These are phyloP conservation scores for Semotilus atromaculatus DNA, from an alignment of 2,797 vertebrate species.

Conservation along the genomic window DNA sequence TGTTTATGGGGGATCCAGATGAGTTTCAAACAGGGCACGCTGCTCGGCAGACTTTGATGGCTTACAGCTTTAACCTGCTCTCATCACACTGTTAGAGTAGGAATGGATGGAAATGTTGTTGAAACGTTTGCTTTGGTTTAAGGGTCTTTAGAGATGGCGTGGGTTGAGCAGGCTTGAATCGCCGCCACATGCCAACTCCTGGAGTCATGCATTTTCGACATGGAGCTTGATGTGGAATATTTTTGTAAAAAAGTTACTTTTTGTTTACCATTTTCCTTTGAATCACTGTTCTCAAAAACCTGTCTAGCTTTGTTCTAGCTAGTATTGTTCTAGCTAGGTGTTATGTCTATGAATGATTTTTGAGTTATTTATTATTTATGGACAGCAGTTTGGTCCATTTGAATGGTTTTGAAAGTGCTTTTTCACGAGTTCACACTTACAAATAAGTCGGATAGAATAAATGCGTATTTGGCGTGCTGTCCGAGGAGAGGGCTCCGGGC, in stretches of 20 bases:
- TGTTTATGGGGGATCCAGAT: slow-evolving; percentile 67
- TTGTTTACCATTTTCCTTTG: slow-evolving; percentile 22
- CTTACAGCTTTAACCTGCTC: slow-evolving; percentile 57
- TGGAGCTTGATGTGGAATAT: slow-evolving; percentile 47
- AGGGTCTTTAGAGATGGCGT: slow-evolving; percentile 26
- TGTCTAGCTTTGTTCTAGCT: not conserved
- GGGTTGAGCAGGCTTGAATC: slow-evolving; percentile 34
- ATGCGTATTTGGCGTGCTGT: too few species aligned
- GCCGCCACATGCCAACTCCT: slow-evolving; percentile 20
- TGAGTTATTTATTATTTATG: too few species aligned
- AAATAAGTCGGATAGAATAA: too few species aligned
- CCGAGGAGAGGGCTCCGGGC: too few species aligned
- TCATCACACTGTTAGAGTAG: slow-evolving; percentile 47
- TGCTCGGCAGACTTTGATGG: slow-evolving; percentile 57
- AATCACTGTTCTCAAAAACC: not conserved
- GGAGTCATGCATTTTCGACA: slow-evolving; percentile 40
- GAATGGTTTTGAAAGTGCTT: too few species aligned
- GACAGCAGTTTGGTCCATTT: too few species aligned
- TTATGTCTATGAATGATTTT: too few species aligned
- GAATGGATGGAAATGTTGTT: slow-evolving; percentile 46
- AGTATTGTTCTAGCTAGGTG: too few species aligned
- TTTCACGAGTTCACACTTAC: too few species aligned
- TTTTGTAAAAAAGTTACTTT: slow-evolving; percentile 43
- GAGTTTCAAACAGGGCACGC: slow-evolving; percentile 58
- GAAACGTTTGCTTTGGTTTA: slow-evolving; percentile 53